Base-by-base conservation (phyloP, 2,797 vertebrate species). In the Tamandua tetradactyla region DNA sequence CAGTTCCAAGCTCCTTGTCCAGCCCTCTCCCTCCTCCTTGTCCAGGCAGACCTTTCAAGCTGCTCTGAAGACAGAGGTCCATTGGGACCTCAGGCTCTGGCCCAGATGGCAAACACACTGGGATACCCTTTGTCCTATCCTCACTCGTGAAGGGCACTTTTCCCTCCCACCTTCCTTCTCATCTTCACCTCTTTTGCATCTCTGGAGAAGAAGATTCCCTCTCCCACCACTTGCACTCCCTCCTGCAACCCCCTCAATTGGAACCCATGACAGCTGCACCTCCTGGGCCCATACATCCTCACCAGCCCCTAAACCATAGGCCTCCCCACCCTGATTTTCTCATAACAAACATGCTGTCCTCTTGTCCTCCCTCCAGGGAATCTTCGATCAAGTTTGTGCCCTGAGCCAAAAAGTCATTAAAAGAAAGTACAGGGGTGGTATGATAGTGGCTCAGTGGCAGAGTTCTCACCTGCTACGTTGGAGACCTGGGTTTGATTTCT, bases 381-480 rank as follows among this genome's bases (percentile, higher is more conserved):
- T 57, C 96, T 98, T 97, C 97, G 97, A 97, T 96, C 93, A 86
- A 74, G 62, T 87, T 96, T 91, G 84, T 97, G 97, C 93, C 76
- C 89, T 44, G 49, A 32, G 97, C 97, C 97, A 98, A 97, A 97
- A 93, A 83, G 96, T 97, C 97, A 97, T 98, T 98, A 97, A 95
- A 98, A 82, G 94, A 47, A 95, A n/a, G n/a, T n/a, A n/a, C n/a
- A n/a, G n/a, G n/a, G n/a, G n/a, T n/a, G n/a, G n/a, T n/a, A n/a
- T n/a, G n/a, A n/a, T n/a, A n/a, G n/a, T n/a, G n/a, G n/a, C n/a
- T n/a, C n/a, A n/a, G n/a, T n/a, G n/a, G n/a, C n/a, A n/a, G n/a
- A n/a, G n/a, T n/a, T n/a, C n/a, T n/a, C n/a, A n/a, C n/a, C n/a
- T n/a, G n/a, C n/a, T n/a, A n/a, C n/a, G n/a, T n/a, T n/a, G n/a